Conservation (phyloP, 2,888 invertebrate species). For the Tiliacea aurago region DNA sequence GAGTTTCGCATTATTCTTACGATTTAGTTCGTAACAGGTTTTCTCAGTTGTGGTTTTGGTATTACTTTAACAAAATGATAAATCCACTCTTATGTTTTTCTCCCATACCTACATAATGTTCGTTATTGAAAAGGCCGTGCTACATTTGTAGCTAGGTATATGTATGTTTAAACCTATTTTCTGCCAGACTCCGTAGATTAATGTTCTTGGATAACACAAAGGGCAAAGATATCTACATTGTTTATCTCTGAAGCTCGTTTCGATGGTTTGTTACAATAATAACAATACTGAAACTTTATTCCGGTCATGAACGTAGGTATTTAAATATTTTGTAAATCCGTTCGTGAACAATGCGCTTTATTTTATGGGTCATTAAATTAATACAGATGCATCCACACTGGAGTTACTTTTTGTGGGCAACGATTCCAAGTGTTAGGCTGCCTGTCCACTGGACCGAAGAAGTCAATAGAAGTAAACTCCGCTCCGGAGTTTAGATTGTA, state of each 20-base stretch:
- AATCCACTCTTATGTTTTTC: slow-evolving; percentile 10
- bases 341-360: slow-evolving; percentile 72
- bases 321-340: slow-evolving; percentile 78
- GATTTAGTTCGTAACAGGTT: neutral
- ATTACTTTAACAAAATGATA: slow-evolving; percentile 10
- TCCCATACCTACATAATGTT: slow-evolving; percentile 18
- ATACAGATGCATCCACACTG: slow-evolving; percentile 55
- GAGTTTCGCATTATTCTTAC: too few species aligned
- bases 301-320: slow-evolving; percentile 78
- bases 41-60: neutral
- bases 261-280: slow-evolving; percentile 49
- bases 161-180: slow-evolving; percentile 23
- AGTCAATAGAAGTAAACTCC: too few species aligned
- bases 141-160: slow-evolving; percentile 3
- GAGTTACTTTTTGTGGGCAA: neutral
- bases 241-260: slow-evolving; percentile 25
- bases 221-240: slow-evolving; percentile 36
- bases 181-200: slow-evolving; percentile 34
- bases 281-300: slow-evolving; percentile 68
- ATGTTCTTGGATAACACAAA: slow-evolving; percentile 39
- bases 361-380: slow-evolving; percentile 84
- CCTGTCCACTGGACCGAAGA: too few species aligned
- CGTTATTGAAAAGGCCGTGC: slow-evolving; percentile 25
- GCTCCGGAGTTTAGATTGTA: too few species aligned
- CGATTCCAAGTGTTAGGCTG: neutral